Evolutionary conservation across 2,888 invertebrate species (phyloP).

Genomic region (Tipula confusa): DNA sequence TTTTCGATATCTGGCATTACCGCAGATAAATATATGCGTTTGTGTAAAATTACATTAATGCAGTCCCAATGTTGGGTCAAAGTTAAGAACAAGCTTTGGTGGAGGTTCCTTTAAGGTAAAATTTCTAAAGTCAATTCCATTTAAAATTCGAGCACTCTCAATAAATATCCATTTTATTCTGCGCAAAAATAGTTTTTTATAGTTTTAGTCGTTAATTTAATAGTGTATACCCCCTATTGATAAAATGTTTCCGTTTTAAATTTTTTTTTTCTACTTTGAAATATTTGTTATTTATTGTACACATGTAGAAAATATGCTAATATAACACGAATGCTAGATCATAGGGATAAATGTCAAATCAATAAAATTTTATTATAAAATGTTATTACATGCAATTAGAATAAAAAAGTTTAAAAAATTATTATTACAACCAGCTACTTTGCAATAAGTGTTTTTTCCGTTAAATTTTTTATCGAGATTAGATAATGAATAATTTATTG

Average conservation of each 20-base stretch:
- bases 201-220: neutral
- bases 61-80: no score
- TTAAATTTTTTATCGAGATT: neutral
- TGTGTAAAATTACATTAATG: no score
- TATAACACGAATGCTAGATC: neutral
- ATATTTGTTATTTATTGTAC: neutral
- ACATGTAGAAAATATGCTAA: neutral
- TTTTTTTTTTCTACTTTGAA: neutral
- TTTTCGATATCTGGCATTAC: no score
- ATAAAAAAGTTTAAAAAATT: neutral
- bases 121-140: no score
- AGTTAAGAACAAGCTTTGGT: no score
- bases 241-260: neutral
- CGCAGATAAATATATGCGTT: no score
- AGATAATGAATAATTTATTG: neutral
- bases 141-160: no score
- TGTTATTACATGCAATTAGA: neutral
- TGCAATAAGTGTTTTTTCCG: neutral
- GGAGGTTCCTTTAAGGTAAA: no score
- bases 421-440: neutral
- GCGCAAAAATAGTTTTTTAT: neutral
- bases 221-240: neutral
- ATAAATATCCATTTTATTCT: no score
- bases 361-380: neutral
- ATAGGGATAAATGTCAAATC: neutral